phyloP scores from a whole-genome alignment of 2,888 invertebrate genomes.

The Unio delphinus region DNA sequence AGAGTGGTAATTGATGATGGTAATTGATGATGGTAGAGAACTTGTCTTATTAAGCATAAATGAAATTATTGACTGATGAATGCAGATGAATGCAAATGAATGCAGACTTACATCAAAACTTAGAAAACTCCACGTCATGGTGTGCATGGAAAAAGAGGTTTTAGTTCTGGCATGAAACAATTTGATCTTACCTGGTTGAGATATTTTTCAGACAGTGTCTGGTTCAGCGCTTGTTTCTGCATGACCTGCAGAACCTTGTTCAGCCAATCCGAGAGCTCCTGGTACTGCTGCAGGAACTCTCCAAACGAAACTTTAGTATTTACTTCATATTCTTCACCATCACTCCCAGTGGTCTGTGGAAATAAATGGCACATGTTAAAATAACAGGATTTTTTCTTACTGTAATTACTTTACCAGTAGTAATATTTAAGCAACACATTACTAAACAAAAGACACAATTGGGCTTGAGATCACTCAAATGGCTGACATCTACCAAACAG shows the following conservation, averaged over 20 bases:
- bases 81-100: too few relatives aligned
- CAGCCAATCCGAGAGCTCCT: conserved; percentile 86
- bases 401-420: not conserved
- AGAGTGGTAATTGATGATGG: too few relatives aligned
- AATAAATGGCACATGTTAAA: conserved; percentile 1
- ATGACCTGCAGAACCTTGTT: conserved; percentile 79
- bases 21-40: too few relatives aligned
- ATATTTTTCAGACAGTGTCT: conserved; percentile 67
- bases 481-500: too few relatives aligned
- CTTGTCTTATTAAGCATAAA: too few relatives aligned
- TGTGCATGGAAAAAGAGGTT: too few relatives aligned
- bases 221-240: conserved; percentile 47
- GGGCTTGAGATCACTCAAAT: too few relatives aligned
- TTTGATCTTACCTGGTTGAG: conserved; percentile 64
- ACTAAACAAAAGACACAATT: too few relatives aligned
- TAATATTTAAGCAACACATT: not conserved
- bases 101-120: too few relatives aligned
- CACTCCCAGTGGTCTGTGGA: conserved; percentile 71
- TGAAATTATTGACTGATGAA: too few relatives aligned
- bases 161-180: not conserved
- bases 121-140: too few relatives aligned
- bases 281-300: conserved; percentile 85
- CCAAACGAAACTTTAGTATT: conserved; percentile 81
- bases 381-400: too few relatives aligned
- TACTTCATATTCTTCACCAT: conserved; percentile 79